These are phyloP conservation scores for Patiria pectinifera DNA, from an alignment of 53 echinoderm and acorn worm species.

Conservation along the genomic window DNA sequence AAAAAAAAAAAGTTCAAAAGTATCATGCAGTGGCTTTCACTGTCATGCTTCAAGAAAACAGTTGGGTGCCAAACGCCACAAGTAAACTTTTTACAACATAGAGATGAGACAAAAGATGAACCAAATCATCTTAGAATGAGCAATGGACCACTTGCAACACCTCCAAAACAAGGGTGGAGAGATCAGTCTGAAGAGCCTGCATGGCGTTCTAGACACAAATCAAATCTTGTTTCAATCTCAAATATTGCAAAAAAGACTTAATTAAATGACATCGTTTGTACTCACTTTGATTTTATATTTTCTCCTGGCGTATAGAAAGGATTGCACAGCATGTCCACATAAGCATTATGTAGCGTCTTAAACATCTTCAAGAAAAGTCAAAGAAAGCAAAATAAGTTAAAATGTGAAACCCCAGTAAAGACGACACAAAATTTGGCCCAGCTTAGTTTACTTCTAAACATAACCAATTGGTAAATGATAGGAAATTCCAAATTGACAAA, in stretches of 20 bases:
- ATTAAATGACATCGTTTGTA: background rate
- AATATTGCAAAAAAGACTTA: background rate
- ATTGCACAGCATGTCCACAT: conserved; percentile 97
- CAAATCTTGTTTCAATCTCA: too few species aligned
- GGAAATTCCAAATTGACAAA: background rate
- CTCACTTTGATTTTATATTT: conserved; percentile 93
- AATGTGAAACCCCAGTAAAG: too few species aligned
- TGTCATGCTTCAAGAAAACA: too few species aligned
- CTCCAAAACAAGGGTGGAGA: background rate
- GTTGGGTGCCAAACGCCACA: background rate
- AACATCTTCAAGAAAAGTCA: conserved; percentile 77
- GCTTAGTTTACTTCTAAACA: too few species aligned
- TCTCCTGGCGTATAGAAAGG: conserved; percentile 96
- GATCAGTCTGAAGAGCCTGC: too few species aligned
- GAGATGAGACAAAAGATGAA: background rate
- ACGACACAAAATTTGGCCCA: too few species aligned
- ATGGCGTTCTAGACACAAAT: too few species aligned
- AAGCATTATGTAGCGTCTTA: conserved; percentile 96
- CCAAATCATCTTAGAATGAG: too few species aligned
- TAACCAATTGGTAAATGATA: background rate
- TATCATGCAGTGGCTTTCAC: too few species aligned
- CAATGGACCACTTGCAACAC: too few species aligned
- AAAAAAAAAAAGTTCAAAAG: too few species aligned
- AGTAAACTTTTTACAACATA: background rate
- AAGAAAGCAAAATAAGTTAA: background rate